These are phyloP conservation scores for Palaemon carinicauda DNA, from an alignment of 1,140 invertebrate species.

Conservation along the genomic window DNA sequence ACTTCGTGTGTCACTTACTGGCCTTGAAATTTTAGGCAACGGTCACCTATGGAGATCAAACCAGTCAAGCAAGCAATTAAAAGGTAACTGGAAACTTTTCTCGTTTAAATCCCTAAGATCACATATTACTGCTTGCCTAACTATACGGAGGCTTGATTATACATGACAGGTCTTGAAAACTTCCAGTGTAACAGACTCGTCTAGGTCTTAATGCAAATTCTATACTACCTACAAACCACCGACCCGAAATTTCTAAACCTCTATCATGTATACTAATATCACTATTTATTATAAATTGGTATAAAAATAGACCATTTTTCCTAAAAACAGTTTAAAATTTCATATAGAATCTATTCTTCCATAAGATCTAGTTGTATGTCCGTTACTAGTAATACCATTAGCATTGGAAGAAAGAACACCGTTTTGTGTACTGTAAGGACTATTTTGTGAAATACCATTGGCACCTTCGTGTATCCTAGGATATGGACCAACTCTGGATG, in stretches of 20 bases:
- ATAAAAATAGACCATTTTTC: not conserved
- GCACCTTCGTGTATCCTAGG: conserved; percentile 22
- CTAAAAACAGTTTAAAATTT: not conserved
- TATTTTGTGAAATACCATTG: conserved; percentile 1
- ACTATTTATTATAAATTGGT: not conserved
- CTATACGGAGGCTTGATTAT: too few relatives aligned
- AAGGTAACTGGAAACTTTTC: too few relatives aligned
- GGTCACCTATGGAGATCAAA: too few relatives aligned
- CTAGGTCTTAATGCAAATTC: too few relatives aligned
- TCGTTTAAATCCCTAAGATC: too few relatives aligned
- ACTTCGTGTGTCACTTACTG: too few relatives aligned
- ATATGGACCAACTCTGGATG: conserved; percentile 31
- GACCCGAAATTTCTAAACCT: not conserved
- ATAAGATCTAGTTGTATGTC: not conserved
- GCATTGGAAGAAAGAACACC: not conserved
- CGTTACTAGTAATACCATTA: not conserved
- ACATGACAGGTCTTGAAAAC: too few relatives aligned
- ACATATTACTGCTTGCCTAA: too few relatives aligned
- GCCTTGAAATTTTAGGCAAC: too few relatives aligned
- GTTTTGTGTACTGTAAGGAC: not conserved
- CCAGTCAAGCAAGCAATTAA: too few relatives aligned
- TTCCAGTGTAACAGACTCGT: too few relatives aligned
- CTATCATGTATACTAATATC: not conserved
- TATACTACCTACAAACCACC: not conserved
- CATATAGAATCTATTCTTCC: conserved; percentile 12